phyloP scores from a whole-genome alignment of 2,113 vertebrate species.

The Montifringilla adamsi region DNA sequence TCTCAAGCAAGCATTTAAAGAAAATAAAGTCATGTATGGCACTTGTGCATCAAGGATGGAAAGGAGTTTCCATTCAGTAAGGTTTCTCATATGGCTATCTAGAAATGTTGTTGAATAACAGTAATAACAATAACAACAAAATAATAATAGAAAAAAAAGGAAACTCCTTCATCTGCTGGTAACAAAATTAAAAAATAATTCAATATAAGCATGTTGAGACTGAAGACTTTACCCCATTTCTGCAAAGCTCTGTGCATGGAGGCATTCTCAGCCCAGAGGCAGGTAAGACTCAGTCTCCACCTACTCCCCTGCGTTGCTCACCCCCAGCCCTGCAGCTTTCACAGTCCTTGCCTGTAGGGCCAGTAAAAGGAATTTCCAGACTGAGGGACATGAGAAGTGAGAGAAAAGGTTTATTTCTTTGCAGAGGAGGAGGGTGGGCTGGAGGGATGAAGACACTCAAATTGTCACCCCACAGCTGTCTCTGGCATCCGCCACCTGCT shows the following conservation, averaged over 20 bases:
- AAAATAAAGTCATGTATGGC: not conserved
- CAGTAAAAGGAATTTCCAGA: not conserved
- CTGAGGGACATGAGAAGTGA: not conserved
- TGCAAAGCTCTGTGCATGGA: not conserved
- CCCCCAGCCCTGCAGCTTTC: not conserved
- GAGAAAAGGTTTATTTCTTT: not conserved
- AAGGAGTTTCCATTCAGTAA: not conserved
- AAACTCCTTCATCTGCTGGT: not conserved
- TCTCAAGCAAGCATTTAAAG: not conserved
- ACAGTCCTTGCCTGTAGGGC: accelerated
- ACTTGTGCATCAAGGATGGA: not conserved
- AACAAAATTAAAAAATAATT: not conserved
- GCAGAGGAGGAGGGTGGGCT: not conserved
- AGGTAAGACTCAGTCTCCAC: not conserved
- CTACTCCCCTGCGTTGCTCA: accelerated
- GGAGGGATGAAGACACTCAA: not conserved
- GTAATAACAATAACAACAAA: not conserved
- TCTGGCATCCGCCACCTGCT: not conserved
- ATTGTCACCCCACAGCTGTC: not conserved
- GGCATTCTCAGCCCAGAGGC: not conserved
- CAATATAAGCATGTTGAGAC: not conserved
- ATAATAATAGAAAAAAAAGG: not conserved
- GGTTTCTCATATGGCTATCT: not conserved
- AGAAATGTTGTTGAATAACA: not conserved
- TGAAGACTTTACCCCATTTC: not conserved